Base-by-base conservation (phyloP, 2,797 vertebrate species). In the Nothura maculosa region DNA sequence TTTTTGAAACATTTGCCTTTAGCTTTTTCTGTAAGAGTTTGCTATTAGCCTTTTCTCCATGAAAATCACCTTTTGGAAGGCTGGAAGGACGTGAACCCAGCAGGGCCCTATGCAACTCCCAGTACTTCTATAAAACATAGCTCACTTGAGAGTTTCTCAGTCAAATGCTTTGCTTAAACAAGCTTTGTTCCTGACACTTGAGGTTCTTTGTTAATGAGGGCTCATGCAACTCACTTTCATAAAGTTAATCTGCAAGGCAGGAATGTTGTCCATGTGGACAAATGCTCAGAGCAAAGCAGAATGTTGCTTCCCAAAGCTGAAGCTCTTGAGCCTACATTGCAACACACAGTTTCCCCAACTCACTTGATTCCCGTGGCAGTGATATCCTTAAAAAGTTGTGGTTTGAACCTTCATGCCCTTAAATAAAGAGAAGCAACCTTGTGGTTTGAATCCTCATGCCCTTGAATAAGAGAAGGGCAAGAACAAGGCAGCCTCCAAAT, bases 271-370 rank as follows among this genome's bases (percentile, higher is more conserved):
- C 24, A 3, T n/a, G 24, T 75, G 50, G 8, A 24, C 9, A 66
- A 19, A 68, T 58, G 38, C 36, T 72, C 64, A 11, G 66, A 62
- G 64, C 73, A 52, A 63, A 75, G 40, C 20, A 50, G 50, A 67
- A 38, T 57, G 5, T 67, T 87, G 15, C 18, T 52, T 16, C 72
- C 43, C 47, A 45, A n/a, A 89, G 27, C 20, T 55, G 50, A 58
- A 50, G 9, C 14, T 85, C 79, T n/a, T 12, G n/a, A 62, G 22
- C 25, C 89, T 54, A 42, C 9, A 1, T 17, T 58, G 24, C 50
- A 81, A 38, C 3, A 1, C 0, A 0, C 9, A 43, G 18, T 45
- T 79, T 42, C 7, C n/a, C 18, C 32, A 14, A 0, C 43, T 74
- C 27, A 3, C 27, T 30, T 50, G 61, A 10, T 32, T 12, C 19